These are phyloP conservation scores for Achatina immaculata DNA, from an alignment of 1,140 invertebrate genomes.

Conservation along the genomic window DNA sequence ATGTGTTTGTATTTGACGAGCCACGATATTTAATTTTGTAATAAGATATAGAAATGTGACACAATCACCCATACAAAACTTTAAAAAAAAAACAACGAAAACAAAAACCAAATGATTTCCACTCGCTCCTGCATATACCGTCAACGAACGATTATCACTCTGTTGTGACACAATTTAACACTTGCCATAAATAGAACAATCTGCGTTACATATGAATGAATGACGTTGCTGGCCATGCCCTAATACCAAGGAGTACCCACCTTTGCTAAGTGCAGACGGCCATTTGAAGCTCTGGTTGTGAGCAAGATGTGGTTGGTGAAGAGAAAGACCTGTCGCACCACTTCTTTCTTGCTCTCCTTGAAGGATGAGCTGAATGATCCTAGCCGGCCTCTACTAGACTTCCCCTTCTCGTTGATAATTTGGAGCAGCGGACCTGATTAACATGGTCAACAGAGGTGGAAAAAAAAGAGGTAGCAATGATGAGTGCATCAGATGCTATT, in stretches of 20 bases:
- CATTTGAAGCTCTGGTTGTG: slow-evolving; percentile 85
- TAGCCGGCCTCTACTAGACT: slow-evolving; percentile 74
- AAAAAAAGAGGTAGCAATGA: not conserved
- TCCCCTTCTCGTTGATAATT: slow-evolving; percentile 77
- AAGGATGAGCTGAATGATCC: slow-evolving; percentile 74
- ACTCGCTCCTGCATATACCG: too few relatives aligned
- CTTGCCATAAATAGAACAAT: too few relatives aligned
- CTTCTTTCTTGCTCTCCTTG: slow-evolving; percentile 79
- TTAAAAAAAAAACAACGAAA: too few relatives aligned
- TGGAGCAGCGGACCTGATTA: slow-evolving; percentile 74
- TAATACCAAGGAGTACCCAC: slow-evolving; percentile 55
- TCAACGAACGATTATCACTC: too few relatives aligned
- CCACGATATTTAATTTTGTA: too few relatives aligned
- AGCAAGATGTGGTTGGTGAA: slow-evolving; percentile 90
- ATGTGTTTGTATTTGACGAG: too few relatives aligned
- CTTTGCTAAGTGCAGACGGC: slow-evolving; percentile 86
- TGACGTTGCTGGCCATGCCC: too few relatives aligned
- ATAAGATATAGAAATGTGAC: too few relatives aligned
- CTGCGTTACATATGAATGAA: too few relatives aligned
- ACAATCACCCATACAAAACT: too few relatives aligned
- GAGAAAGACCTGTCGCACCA: slow-evolving; percentile 85
- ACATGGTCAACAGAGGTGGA: not conserved
- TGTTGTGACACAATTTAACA: too few relatives aligned
- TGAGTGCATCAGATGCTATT: not conserved
- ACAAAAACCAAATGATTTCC: too few relatives aligned